These are phyloP conservation scores for Alosa alosa DNA, from an alignment of 2,113 vertebrate genomes.

Conservation along the genomic window DNA sequence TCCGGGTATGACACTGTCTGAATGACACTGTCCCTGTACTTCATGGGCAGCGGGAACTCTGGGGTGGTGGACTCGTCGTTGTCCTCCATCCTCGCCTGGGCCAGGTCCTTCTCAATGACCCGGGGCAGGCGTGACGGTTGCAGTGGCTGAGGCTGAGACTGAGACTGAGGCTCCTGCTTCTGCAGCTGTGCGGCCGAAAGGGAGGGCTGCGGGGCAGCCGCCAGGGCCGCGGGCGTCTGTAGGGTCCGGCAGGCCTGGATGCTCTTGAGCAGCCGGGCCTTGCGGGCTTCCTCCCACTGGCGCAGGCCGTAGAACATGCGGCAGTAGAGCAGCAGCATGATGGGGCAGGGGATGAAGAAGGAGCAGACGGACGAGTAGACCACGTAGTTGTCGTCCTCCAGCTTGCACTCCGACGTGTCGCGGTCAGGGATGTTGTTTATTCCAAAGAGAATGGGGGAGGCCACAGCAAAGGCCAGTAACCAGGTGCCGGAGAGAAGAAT, in stretches of 20 bases:
- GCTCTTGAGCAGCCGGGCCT: slow-evolving; percentile 76
- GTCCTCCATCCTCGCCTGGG: slow-evolving; percentile 61
- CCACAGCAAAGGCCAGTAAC: slow-evolving; percentile 88
- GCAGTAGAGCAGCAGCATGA: slow-evolving; percentile 90
- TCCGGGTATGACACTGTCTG: slow-evolving; percentile 70
- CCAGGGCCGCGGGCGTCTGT: slow-evolving; percentile 61
- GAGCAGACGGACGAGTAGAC: slow-evolving; percentile 92
- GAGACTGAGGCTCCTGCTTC: slow-evolving; percentile 21
- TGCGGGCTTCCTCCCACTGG: slow-evolving; percentile 82
- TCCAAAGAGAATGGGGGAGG: slow-evolving; percentile 87
- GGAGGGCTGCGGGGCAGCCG: slow-evolving; percentile 49
- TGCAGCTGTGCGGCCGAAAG: slow-evolving; percentile 55
- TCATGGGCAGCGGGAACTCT: slow-evolving; percentile 66
- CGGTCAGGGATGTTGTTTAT: slow-evolving; percentile 82
- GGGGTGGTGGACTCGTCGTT: slow-evolving; percentile 53
- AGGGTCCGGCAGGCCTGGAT: slow-evolving; percentile 72
- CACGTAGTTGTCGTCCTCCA: slow-evolving; percentile 88
- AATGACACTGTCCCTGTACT: slow-evolving; percentile 67
- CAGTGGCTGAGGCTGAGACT: slow-evolving; percentile 55
- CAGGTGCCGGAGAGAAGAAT: slow-evolving; percentile 87
- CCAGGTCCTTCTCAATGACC: slow-evolving; percentile 64
- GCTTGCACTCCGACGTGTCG: slow-evolving; percentile 80
- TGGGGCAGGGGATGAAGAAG: slow-evolving; percentile 92
- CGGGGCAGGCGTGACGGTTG: slow-evolving; percentile 63
- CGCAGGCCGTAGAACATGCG: slow-evolving; percentile 84